Conservation (phyloP, 1,140 invertebrate species). For the Zaprionus camerounensis region DNA sequence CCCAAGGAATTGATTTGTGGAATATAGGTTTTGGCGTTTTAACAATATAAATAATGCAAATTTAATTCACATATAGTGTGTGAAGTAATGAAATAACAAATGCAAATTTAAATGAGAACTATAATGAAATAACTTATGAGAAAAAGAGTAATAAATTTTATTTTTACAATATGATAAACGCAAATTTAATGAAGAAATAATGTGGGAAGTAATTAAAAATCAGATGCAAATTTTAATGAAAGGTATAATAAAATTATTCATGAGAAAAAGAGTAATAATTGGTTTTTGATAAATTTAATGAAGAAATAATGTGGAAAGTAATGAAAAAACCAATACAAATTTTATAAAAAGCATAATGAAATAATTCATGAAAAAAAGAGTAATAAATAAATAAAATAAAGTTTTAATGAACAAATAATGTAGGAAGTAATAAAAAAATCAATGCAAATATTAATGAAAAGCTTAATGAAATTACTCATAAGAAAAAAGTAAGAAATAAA, state of each 20-base stretch:
- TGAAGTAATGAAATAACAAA: background rate
- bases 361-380: no score
- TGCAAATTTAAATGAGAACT: background rate
- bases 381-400: no score
- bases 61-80: background rate
- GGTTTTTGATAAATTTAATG: no score
- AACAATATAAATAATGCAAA: background rate
- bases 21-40: background rate
- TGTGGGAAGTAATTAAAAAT: background rate
- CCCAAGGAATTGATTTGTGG: background rate
- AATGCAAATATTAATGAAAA: constrained; percentile 5
- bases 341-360: background rate
- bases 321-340: background rate
- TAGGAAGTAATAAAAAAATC: background rate
- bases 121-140: background rate
- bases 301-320: background rate
- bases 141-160: background rate
- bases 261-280: no score
- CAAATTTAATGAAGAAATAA: background rate
- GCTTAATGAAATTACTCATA: background rate
- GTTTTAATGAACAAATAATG: background rate
- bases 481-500: background rate
- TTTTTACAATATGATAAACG: no score
- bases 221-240: background rate
- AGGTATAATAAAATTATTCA: background rate